Base-by-base conservation (phyloP, 2,888 invertebrate species). In the Agrenia bidenticulata region DNA sequence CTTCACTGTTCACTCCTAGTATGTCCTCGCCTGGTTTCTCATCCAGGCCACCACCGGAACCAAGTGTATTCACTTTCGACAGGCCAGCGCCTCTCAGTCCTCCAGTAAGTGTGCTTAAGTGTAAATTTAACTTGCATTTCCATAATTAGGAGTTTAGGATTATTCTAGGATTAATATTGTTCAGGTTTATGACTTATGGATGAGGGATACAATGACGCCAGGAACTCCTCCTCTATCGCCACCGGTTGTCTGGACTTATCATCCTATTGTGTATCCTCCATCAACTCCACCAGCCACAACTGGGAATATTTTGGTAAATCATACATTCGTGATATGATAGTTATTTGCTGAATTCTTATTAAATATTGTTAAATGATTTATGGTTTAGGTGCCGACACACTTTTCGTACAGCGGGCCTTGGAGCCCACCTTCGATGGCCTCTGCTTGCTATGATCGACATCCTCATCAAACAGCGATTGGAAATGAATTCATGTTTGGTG, bases 241-340 rank as follows among this genome's bases (percentile, higher is more conserved):
- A 2, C 72, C 72, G 1, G 59, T 72, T 26, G 66, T 74, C 17
- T 74, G 74, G 74, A 66, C 74, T n/a, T 72, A 71, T 50, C 74
- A 72, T 59, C 74, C 74, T 1, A 63, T 74, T 54, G 70, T 66
- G 17, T 74, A 74, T 45, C 72, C 74, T 13, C 62, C 65, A 23
- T 63, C 65, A 24, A 32, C 64, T 41, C 65, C 73, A 23, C 59
- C 68, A 2, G 45, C 71, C 26, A 65, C 66, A 9, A 15, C 64
- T 1, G 64, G 66, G 9, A 69, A 69, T 59, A 66, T 69, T n/a
- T 45, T 69, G 65, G 69, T 69, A 68, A 39, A 26, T 5, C 4
- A 17, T n/a, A 23, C 53, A 23, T 24, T 24, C 24, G 13, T 7
- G n/a, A 53, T 13, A 53, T 11, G 9, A 9, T 53, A n/a, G n/a